Evolutionary conservation across 2,888 invertebrate genomes (phyloP), one percentile per base, ranked within the genome.

Genomic region (Pecten maximus): DNA sequence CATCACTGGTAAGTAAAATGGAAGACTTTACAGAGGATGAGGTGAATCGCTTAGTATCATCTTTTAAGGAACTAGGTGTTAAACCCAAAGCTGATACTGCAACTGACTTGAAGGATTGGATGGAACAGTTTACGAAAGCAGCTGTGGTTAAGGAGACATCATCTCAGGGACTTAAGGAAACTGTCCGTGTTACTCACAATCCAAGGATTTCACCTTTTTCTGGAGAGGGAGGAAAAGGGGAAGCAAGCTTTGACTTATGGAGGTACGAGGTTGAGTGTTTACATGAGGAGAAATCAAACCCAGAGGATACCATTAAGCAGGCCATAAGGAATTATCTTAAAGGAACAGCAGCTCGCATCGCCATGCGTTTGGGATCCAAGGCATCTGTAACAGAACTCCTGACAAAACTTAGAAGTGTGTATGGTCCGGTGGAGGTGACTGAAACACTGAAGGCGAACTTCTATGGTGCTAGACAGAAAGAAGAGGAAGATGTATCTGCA

Each of bases 381-480:
- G 54, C 60, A 28, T 40, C 35, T 23, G 35, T 90, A 35, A 10
- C 23, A 15, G 87, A 54, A n/a, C 54, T 90, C 19, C 35, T 90
- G 28, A 10, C 10, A 2, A 90, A 89, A 87, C 48, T 90, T 16
- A 86, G 48, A n/a, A 44, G 87, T 19, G 87, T 90, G 16, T 88
- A 88, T 88, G 90, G 88, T 44, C 50, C 40, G 28, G 87, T 90
- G 8, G 88, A 90, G 4, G 74, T 86, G n/a, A 91, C 88, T 15
- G 91, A 91, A 40, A 40, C 89, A 40, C 40, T 91, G n/a, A 86
- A 89, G 54, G 40, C 40, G 35, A 87, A 91, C 40, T 91, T 91
- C 35, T 89, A 91, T 87, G 40, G 87, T 48, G 91, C 89, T n/a
- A 35, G 44, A 0, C 88, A 91, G 54, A 74, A 88, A 44, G 89